Percentiles rank a stretch among this genome's conserved stretches.
Conservation (phyloP, 2,797 vertebrate genomes). For the Pangasius mekongensis region DNA sequence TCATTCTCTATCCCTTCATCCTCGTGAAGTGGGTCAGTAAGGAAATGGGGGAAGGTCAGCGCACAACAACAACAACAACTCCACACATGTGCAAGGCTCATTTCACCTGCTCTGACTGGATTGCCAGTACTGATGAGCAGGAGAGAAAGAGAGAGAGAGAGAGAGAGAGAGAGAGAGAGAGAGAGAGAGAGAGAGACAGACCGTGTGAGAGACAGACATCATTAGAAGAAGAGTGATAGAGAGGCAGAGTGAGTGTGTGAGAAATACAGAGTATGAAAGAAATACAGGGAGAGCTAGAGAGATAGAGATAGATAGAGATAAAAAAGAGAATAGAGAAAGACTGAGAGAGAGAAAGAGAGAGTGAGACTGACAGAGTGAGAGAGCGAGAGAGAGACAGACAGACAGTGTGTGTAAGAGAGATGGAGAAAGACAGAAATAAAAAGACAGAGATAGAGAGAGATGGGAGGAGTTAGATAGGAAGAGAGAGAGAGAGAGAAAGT, state of each 20-base stretch:
- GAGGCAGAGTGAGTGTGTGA: neutral
- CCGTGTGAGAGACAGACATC: neutral
- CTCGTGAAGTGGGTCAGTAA: constrained; percentile 67
- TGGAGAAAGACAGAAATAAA: too few species aligned
- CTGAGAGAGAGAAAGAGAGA: neutral
- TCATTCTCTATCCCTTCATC: constrained; percentile 56
- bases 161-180: neutral
- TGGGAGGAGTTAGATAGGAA: too few species aligned
- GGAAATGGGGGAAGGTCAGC: constrained; percentile 63
- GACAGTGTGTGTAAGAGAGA: too few species aligned
- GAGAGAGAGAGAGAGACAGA: too few species aligned
- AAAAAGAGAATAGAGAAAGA: too few species aligned
- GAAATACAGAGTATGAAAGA: too few species aligned
- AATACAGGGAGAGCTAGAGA: neutral
- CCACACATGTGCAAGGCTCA: constrained; percentile 1
- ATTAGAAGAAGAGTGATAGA: neutral
- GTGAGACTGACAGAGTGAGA: too few species aligned
- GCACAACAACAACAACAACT: constrained; percentile 24
- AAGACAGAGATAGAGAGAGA: too few species aligned
- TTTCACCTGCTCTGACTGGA: constrained; percentile 39
- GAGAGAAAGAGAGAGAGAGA: neutral
- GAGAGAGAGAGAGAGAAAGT: neutral
- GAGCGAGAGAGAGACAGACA: too few species aligned
- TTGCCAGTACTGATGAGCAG: constrained; percentile 43
- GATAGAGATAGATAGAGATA: too few species aligned